Evolutionary conservation across 2,888 invertebrate genomes (phyloP).

Genomic region (Glyphotaelius pellucidus): DNA sequence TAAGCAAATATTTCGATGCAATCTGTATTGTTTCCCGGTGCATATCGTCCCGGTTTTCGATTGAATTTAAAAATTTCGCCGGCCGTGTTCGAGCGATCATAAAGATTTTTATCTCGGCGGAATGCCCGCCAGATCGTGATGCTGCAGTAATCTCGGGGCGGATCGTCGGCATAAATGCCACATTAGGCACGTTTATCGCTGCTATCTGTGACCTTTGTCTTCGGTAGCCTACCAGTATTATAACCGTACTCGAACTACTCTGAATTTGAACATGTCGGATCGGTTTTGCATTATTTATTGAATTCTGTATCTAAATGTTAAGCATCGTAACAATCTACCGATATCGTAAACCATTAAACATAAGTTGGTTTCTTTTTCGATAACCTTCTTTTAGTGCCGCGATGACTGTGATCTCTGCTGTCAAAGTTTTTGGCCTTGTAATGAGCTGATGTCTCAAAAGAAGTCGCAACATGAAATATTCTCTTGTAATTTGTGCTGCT

Average conservation of each 20-base stretch:
- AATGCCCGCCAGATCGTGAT: conserved; percentile 25
- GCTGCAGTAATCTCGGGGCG: not conserved
- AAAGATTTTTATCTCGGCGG: conserved; percentile 5
- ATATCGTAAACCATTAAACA: no score
- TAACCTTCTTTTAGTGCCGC: no score
- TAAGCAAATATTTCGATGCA: not conserved
- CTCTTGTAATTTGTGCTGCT: no score
- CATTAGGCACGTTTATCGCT: not conserved
- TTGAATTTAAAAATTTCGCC: conserved; percentile 4
- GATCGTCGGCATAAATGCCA: conserved; percentile 28
- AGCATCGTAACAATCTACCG: not conserved
- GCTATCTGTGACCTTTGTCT: conserved; percentile 17
- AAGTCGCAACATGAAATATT: no score
- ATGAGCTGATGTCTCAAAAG: no score
- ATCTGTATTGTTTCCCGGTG: not conserved
- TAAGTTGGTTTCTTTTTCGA: no score
- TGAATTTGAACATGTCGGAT: not conserved
- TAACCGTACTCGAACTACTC: not conserved
- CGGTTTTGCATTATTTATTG: not conserved
- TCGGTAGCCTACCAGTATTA: conserved; percentile 10
- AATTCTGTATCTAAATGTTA: not conserved
- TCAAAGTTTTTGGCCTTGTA: no score
- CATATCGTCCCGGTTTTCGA: not conserved
- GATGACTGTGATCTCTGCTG: no score
- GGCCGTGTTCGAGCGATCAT: conserved; percentile 18